A percentile compares a stretch with the other conserved stretches of the same genome.
These are phyloP conservation scores for Montipora capricornis DNA, from an alignment of 64 coral and sea anemone species.

Conservation along the genomic window DNA sequence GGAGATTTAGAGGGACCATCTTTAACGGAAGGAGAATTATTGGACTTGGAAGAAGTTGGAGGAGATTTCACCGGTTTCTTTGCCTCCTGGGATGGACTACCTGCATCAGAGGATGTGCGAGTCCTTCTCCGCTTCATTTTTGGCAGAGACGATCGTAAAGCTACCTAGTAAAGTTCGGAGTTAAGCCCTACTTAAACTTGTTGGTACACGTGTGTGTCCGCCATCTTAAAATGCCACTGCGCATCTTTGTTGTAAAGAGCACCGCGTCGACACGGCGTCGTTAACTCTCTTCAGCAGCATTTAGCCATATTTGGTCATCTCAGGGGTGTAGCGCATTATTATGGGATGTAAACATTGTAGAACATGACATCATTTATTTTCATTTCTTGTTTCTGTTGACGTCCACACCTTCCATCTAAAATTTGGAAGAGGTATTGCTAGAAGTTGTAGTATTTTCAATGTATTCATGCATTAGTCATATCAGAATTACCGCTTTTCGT, in stretches of 20 bases:
- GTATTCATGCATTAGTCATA: conserved; percentile 37
- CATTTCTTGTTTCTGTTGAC: conserved; percentile 74
- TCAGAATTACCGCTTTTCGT: background rate
- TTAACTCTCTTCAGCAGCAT: no score
- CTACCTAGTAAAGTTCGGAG: background rate
- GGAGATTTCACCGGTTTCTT: conserved; percentile 73
- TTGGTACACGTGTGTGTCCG: background rate
- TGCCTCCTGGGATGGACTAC: conserved; percentile 73
- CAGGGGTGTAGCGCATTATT: conserved; percentile 66
- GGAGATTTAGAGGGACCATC: conserved; percentile 50
- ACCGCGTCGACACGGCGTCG: no score
- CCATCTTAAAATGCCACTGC: conserved; percentile 20
- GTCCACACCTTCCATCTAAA: conserved; percentile 71
- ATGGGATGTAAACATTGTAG: conserved; percentile 52
- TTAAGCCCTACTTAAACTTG: no score
- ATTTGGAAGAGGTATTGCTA: conserved; percentile 67
- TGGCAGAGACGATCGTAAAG: background rate
- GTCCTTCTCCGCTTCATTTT: conserved; percentile 90
- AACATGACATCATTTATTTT: conserved; percentile 95
- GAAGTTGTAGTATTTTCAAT: conserved; percentile 49
- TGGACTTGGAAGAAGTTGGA: conserved; percentile 29
- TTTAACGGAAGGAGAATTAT: conserved; percentile 44
- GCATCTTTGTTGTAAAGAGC: background rate
- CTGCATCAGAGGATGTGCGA: conserved; percentile 79
- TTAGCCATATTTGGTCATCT: conserved; percentile 67